Base-by-base conservation (phyloP, 2,888 invertebrate species). In the Drosophila affinis region DNA sequence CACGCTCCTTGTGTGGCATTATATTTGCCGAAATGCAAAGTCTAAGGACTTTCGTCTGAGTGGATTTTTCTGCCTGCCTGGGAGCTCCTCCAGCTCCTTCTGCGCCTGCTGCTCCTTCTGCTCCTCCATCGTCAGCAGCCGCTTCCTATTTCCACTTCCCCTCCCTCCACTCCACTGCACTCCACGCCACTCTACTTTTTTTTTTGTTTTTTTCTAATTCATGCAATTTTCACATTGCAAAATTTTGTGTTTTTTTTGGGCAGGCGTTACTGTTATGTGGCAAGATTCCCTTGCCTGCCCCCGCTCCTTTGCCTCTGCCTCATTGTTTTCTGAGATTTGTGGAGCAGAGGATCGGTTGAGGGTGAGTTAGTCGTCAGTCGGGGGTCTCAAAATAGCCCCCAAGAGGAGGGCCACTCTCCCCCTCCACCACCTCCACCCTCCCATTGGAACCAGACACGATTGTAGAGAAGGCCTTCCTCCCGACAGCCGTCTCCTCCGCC, bases 21-120 rank as follows among this genome's bases (percentile, higher is more conserved):
- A 76, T 88, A 84, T 64, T 82, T 88, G 89, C 89, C 88, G 77
- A 90, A 88, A 90, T 83, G 83, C 81, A 79, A 72, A 80, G 91
- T 90, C 90, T 90, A 85, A 91, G 91, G 89, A 89, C 91, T 90
- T 89, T 87, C 79, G 91, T 91, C 90, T 90, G 90, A 91, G 91
- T 88, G 91, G 87, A 79, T 84, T 81, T 87, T 81, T 69, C 47
- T 70, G 67, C 76, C 75, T 68, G 70, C 54, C 73, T 75, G 39
- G 39, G n/a, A 39, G 70, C 54, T 67, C 18, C 62, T 54, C 3
- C 21, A 21, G 17, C 51, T 46, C 48, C 60, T 63, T 21, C 46
- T 47, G 47, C 29, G 47, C 18, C 72, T 65, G 3, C 72, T 51
- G 17, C 51, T 46, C 46, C 60, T 61, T 32, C 27, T 57, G 57